phyloP scores from a whole-genome alignment of 92 coral and sea anemone genomes.

The Heteractis magnifica region DNA sequence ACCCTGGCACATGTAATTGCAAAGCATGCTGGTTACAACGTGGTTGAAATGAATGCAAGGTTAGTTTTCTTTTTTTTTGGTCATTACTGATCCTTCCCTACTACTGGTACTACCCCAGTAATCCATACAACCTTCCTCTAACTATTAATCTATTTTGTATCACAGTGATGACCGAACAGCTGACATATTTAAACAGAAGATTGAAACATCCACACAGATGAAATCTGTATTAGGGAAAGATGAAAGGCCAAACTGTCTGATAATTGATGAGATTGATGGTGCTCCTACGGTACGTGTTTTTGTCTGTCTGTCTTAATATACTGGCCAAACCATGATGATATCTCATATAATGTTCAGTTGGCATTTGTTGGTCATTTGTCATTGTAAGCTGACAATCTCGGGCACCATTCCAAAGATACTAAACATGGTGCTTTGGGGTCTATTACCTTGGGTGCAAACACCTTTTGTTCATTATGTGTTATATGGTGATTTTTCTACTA shows the following conservation, averaged over 20 bases:
- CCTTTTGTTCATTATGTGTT: no score
- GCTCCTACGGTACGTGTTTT: slow-evolving; percentile 83
- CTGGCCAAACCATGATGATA: no score
- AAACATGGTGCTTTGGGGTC: no score
- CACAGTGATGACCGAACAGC: slow-evolving; percentile 93
- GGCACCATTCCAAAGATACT: no score
- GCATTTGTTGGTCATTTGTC: no score
- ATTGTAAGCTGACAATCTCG: no score
- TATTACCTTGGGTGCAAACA: no score
- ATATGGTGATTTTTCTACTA: no score
- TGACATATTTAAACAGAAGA: slow-evolving; percentile 87
- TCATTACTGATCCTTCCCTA: background rate
- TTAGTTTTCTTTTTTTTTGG: background rate
- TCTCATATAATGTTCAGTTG: no score
- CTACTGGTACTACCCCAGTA: no score
- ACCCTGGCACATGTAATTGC: slow-evolving; percentile 98
- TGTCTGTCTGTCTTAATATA: no score
- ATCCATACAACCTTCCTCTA: background rate
- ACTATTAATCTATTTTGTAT: background rate
- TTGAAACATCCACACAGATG: slow-evolving; percentile 96
- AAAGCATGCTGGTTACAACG: slow-evolving; percentile 96
- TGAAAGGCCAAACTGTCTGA: slow-evolving; percentile 93
- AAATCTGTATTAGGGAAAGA: slow-evolving; percentile 85
- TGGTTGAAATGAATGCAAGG: slow-evolving; percentile 99
- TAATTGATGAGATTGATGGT: slow-evolving; percentile 99